phyloP scores from a whole-genome alignment of 2,113 vertebrate genomes.

The Pycnonotus jocosus region DNA sequence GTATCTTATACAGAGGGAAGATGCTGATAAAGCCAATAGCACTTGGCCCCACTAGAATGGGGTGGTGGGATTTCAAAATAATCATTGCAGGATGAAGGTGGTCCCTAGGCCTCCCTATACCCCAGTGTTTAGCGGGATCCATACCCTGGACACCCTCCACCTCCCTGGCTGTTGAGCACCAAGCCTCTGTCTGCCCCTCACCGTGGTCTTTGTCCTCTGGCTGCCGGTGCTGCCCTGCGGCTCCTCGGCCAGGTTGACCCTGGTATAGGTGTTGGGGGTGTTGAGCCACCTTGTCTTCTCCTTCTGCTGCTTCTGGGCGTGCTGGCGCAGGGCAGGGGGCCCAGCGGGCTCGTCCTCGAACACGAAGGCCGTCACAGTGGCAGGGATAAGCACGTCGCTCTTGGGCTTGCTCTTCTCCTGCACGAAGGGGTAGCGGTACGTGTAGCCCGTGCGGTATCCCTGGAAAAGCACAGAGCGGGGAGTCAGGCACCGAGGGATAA shows the following conservation, averaged over 20 bases:
- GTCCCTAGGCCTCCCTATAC: accelerated
- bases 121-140: accelerated
- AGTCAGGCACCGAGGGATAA: accelerated
- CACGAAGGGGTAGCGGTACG: slow-evolving; percentile 91
- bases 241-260: slow-evolving; percentile 84
- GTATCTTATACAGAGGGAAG: neutral
- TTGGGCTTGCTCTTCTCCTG: slow-evolving; percentile 89
- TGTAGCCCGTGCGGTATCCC: slow-evolving; percentile 94
- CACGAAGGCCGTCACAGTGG: slow-evolving; percentile 86
- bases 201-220: slow-evolving; percentile 84
- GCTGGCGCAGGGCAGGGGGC: slow-evolving; percentile 75
- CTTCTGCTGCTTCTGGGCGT: slow-evolving; percentile 91
- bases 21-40: accelerated
- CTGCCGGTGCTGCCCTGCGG: slow-evolving; percentile 63
- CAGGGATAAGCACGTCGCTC: slow-evolving; percentile 91
- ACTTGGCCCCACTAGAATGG: accelerated
- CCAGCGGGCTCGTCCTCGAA: slow-evolving; percentile 83
- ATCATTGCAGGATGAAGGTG: accelerated
- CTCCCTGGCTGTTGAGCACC: neutral
- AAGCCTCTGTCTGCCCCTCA: neutral
- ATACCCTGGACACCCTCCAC: neutral
- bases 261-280: slow-evolving; percentile 93
- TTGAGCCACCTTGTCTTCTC: slow-evolving; percentile 98
- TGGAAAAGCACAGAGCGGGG: neutral
- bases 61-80: neutral